Evolutionary conservation across 1,140 invertebrate species (phyloP).

Genomic region (Pomacea maculata): DNA sequence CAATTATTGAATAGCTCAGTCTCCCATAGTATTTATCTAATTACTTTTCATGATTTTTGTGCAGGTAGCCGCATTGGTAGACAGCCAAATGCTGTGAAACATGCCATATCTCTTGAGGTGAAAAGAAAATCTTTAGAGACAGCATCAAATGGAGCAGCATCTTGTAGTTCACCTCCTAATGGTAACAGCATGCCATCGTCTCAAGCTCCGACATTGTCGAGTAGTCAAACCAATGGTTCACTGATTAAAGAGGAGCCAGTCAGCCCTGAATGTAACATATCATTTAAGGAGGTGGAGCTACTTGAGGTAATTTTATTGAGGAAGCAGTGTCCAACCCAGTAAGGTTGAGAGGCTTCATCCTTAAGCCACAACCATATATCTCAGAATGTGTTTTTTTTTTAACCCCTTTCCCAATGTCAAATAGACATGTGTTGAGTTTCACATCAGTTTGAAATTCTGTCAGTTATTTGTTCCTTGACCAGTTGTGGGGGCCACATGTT

Average conservation of each 20-base stretch:
- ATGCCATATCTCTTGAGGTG: slow-evolving; percentile 56
- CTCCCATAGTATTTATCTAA: too few relatives aligned
- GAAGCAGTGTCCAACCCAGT: too few relatives aligned
- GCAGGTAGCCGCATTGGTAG: slow-evolving; percentile 61
- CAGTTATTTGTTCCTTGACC: too few relatives aligned
- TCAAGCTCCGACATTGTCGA: not conserved
- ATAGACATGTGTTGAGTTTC: too few relatives aligned
- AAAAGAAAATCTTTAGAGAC: slow-evolving; percentile 36
- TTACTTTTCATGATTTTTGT: not conserved
- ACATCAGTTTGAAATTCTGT: too few relatives aligned
- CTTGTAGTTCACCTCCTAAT: not conserved
- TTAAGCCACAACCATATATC: too few relatives aligned
- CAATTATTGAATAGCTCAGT: too few relatives aligned
- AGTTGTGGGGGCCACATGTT: too few relatives aligned
- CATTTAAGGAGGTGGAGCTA: not conserved
- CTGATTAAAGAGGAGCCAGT: not conserved
- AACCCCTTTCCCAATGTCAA: too few relatives aligned
- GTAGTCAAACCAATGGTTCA: slow-evolving; percentile 2
- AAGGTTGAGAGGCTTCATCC: too few relatives aligned
- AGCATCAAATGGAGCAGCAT: slow-evolving; percentile 11
- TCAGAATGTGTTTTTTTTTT: too few relatives aligned
- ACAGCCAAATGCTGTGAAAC: slow-evolving; percentile 60
- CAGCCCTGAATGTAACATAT: not conserved
- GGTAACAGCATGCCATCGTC: not conserved
- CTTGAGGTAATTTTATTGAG: not conserved